A percentile compares a stretch with the other conserved stretches of the same genome.
phyloP scores from a whole-genome alignment of 2,888 invertebrate species.

The Nipponacmea schrenckii region DNA sequence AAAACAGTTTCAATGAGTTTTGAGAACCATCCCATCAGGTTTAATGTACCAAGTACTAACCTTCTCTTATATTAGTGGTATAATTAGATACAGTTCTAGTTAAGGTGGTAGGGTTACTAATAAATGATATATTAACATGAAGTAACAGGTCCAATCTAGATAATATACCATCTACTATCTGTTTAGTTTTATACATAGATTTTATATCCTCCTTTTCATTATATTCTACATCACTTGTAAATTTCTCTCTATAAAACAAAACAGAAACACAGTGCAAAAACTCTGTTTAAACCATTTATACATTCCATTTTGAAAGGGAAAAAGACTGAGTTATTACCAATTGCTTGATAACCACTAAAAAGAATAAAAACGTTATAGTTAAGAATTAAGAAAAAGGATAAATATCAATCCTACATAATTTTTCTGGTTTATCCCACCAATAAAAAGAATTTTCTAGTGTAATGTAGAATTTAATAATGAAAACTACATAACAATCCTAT shows the following conservation, averaged over 20 bases:
- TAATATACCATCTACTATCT: conserved; percentile 55
- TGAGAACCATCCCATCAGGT: too few relatives aligned
- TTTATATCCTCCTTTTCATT: conserved; percentile 25
- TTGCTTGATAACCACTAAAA: too few relatives aligned
- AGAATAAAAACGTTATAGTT: not conserved
- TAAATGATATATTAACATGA: conserved; percentile 59
- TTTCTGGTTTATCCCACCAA: too few relatives aligned
- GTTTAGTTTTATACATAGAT: conserved; percentile 47
- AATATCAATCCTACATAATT: too few relatives aligned
- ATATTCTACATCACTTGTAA: conserved; percentile 41
- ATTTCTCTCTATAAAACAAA: conserved; percentile 51
- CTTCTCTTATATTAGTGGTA: conserved; percentile 38
- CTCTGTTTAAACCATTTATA: not conserved
- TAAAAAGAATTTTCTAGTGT: too few relatives aligned
- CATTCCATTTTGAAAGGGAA: too few relatives aligned
- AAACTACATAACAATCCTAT: too few relatives aligned
- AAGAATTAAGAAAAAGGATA: not conserved
- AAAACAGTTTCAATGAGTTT: too few relatives aligned
- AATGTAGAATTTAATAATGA: too few relatives aligned
- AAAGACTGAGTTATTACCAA: too few relatives aligned
- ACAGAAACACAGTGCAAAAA: not conserved
- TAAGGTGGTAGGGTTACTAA: conserved; percentile 32
- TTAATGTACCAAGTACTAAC: conserved; percentile 12
- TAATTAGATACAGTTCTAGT: conserved; percentile 52
- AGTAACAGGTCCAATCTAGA: conserved; percentile 58